Evolutionary conservation across 2,888 invertebrate genomes (phyloP), one percentile per base, ranked within the genome.

Genomic region (Hyppa rectilinea): DNA sequence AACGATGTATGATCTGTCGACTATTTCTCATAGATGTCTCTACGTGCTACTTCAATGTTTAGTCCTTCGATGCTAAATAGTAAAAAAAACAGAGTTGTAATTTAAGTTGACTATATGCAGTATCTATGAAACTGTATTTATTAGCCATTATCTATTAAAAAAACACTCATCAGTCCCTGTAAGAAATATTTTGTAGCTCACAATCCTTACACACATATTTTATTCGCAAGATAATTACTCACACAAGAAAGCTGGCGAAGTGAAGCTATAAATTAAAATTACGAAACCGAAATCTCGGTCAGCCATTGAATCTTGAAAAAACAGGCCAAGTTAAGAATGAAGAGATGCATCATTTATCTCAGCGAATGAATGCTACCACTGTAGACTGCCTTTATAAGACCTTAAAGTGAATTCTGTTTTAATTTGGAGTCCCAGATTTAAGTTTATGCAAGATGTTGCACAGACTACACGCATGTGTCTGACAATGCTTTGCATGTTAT

Each of bases 371-470:
- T 77, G 65, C 29, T 38, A 59, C 50, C 63, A 70, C 55, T 63
- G 49, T 50, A 63, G 12, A 40, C 67, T 52, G 52, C 50, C 61
- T 68, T 63, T 56, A 50, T 45, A 72, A 67, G 79, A 75, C 62
- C 69, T 72, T 74, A 68, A 65, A 67, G 34, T 58, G 53, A 76
- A 82, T 84, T 82, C 61, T 62, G 45, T 78, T 80, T 72, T 71
- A 79, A 73, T 84, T 76, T 69, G 63, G 61, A 79, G 80, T 76
- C 71, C 78, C 81, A 83, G 67, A 85, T 85, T 82, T 84, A 81
- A 76, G 79, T 88, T 87, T 86, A 71, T 83, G 89, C 86, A 88
- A 89, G 77, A 80, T 70, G 71, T 88, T 89, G 83, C 85, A 81
- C 67, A 81, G 63, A 79, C 80, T 78, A 83, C 84, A 85, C 84